phyloP scores from a whole-genome alignment of 2,797 vertebrate genomes.

The Propithecus deckenii region DNA sequence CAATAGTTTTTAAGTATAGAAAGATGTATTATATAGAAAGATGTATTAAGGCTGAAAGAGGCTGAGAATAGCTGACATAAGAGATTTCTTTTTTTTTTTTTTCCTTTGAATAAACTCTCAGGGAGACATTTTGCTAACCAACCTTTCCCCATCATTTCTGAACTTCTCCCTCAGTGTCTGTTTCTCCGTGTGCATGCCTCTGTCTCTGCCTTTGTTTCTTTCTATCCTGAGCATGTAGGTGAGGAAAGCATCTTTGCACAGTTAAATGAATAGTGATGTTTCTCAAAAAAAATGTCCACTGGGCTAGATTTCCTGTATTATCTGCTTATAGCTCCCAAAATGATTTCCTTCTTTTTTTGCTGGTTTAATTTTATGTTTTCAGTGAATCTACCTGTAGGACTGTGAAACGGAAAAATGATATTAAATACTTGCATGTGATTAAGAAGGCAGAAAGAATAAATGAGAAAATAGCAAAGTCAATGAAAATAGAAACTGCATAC shows the following conservation, averaged over 20 bases:
- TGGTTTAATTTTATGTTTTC: background rate
- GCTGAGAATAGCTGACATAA: background rate
- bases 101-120: background rate
- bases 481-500: background rate
- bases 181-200: background rate
- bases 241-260: background rate
- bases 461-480: background rate
- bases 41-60: background rate
- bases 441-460: background rate
- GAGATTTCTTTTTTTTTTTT: background rate
- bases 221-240: background rate
- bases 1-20: background rate
- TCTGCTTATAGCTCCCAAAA: background rate
- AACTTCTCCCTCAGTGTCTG: background rate
- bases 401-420: background rate
- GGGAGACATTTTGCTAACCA: background rate
- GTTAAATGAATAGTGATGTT: background rate
- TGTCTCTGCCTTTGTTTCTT: background rate
- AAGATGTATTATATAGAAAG: background rate
- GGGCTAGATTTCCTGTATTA: background rate
- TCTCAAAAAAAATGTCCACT: background rate
- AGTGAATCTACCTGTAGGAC: background rate
- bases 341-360: background rate
- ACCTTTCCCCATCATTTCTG: background rate
- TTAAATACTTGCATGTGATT: background rate